A percentile compares a stretch with the other conserved stretches of the same genome.
phyloP scores from a whole-genome alignment of 2,113 vertebrate species.

The Isichthys henryi region DNA sequence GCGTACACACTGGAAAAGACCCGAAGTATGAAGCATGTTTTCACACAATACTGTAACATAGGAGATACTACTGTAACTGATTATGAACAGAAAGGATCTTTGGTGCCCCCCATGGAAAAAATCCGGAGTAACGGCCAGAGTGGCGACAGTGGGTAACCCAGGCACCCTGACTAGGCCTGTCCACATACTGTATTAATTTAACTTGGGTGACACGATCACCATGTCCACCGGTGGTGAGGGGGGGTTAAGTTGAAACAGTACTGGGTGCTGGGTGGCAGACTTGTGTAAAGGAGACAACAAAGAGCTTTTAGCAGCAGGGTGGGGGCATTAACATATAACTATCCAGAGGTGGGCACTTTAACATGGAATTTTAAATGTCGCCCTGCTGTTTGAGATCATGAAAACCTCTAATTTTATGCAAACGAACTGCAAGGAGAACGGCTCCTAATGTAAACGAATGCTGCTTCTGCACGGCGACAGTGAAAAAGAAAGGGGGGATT shows the following conservation, averaged over 20 bases:
- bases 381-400: constrained; percentile 78
- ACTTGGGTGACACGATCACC: background rate
- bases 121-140: background rate
- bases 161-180: background rate
- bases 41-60: background rate
- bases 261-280: background rate
- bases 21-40: background rate
- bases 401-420: constrained; percentile 89
- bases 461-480: constrained; percentile 61
- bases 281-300: background rate
- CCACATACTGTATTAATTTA: background rate
- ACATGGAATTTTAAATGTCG: constrained; percentile 81
- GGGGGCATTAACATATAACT: constrained; percentile 59
- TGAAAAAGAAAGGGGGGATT: constrained; percentile 63
- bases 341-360: constrained; percentile 82
- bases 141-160: background rate
- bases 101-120: background rate
- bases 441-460: constrained; percentile 79
- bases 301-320: background rate
- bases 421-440: constrained; percentile 75
- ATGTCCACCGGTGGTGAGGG: background rate
- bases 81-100: background rate
- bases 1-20: background rate
- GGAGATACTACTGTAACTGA: background rate
- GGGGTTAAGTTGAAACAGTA: background rate